Percentiles rank a stretch among this genome's conserved stretches.
phyloP scores from a whole-genome alignment of 2,113 vertebrate species.

The Oriolus oriolus region DNA sequence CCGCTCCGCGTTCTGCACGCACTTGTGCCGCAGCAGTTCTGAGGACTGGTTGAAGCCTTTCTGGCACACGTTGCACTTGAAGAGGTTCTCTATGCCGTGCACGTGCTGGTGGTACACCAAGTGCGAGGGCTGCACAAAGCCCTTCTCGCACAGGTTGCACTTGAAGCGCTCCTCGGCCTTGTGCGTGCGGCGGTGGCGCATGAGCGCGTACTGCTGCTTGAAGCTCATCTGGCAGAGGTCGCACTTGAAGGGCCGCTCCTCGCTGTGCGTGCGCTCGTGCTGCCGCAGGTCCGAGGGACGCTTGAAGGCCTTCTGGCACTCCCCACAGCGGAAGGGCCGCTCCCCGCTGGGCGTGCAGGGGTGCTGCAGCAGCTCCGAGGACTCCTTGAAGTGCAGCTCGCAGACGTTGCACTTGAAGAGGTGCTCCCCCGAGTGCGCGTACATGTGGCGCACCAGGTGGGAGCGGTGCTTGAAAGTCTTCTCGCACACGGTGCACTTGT shows the following conservation, averaged over 20 bases:
- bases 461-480: slow-evolving; percentile 99
- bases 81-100: slow-evolving; percentile 94
- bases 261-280: slow-evolving; percentile 93
- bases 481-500: slow-evolving; percentile 94
- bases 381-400: slow-evolving; percentile 96
- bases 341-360: slow-evolving; percentile 92
- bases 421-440: slow-evolving; percentile 89
- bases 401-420: slow-evolving; percentile 95
- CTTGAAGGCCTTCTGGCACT: slow-evolving; percentile 94
- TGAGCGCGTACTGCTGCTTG: slow-evolving; percentile 93
- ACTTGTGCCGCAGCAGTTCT: slow-evolving; percentile 92
- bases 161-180: slow-evolving; percentile 86
- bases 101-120: slow-evolving; percentile 96
- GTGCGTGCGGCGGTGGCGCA: slow-evolving; percentile 92
- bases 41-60: slow-evolving; percentile 96
- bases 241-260: slow-evolving; percentile 97
- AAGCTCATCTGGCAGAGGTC: slow-evolving; percentile 99
- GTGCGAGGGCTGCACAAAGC: slow-evolving; percentile 93
- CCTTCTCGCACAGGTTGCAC: slow-evolving; percentile 95
- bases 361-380: slow-evolving; percentile 92
- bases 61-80: slow-evolving; percentile 95
- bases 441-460: slow-evolving; percentile 97
- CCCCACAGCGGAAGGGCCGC: slow-evolving; percentile 89
- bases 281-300: slow-evolving; percentile 93
- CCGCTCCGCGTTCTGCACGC: slow-evolving; percentile 85